Evolutionary conservation across 2,113 vertebrate genomes (phyloP).

Genomic region (Heterotilapia buettikoferi): DNA sequence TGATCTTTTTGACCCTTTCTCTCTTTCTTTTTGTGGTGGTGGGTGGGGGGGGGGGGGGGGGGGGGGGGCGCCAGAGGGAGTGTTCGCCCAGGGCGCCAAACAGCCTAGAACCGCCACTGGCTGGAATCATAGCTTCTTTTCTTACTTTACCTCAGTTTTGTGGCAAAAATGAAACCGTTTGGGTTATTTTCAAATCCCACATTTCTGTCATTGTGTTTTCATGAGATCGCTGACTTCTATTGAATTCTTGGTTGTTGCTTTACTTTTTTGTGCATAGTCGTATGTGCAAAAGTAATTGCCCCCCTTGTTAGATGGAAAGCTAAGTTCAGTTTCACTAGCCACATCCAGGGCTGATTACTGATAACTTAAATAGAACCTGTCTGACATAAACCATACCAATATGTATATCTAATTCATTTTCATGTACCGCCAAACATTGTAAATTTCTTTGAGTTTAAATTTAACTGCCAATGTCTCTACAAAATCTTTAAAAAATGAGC

Average conservation of each 20-base stretch:
- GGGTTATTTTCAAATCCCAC: neutral
- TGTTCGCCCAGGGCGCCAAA: too few species aligned
- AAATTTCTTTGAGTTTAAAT: too few species aligned
- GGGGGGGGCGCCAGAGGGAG: too few species aligned
- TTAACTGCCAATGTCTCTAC: neutral
- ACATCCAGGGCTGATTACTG: rapidly evolving
- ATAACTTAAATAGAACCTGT: neutral
- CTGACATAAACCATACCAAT: neutral
- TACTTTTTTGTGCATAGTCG: neutral
- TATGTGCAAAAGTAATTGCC: too few species aligned
- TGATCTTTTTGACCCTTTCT: too few species aligned
- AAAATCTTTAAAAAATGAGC: neutral
- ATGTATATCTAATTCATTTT: neutral
- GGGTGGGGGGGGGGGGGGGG: too few species aligned
- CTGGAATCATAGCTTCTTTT: neutral
- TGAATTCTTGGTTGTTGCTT: neutral
- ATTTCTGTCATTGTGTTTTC: neutral
- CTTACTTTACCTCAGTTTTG: neutral
- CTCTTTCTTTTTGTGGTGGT: too few species aligned
- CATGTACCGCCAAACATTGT: neutral
- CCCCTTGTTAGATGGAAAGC: neutral
- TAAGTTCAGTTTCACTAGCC: neutral
- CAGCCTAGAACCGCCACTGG: too few species aligned
- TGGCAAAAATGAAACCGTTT: neutral
- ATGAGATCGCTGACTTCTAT: neutral